Base-by-base conservation (phyloP, 2,113 vertebrate genomes). In the Percina caprodes region DNA sequence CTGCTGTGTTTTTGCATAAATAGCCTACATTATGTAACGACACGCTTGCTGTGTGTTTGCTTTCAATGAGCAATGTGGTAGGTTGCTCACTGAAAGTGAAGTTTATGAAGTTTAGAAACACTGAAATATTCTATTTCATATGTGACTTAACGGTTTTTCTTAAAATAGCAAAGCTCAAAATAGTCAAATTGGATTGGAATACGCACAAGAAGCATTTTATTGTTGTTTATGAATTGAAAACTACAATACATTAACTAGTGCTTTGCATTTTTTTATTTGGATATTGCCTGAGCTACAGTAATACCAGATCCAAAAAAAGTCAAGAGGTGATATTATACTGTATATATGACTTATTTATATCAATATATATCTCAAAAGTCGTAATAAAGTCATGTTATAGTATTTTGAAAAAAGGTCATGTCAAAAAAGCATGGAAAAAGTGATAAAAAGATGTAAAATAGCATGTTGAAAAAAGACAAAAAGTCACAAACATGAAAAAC, bases 1-100 rank as follows among this genome's bases (percentile, higher is more conserved):
- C n/a, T 14, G 33, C 61, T 46, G n/a, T 49, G 45, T 55, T 81
- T 86, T 69, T 77, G 46, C 71, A 83, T 77, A 54, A 75, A 77
- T 85, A 42, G 39, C 39, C 10, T 42, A 12, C 63, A 63, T 83
- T 82, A 86, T 81, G 62, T 42, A 84, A 79, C 2, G 0, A 45
- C 56, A 52, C 16, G 45, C 59, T 35, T 62, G 4, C 49, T 69
- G n/a, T 69, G 24, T 54, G 23, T 68, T 19, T 80, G 3, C 49
- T 62, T 46, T 69, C 48, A 23, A 12, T 39, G 54, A 48, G 30
- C 6, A 1, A 3, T n/a, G n/a, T 15, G 79, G n/a, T 42, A 73
- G 14, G 58, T 65, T 79, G 30, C 4, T 30, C 30, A 30, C 30
- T 30, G 30, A 30, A 30, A 30, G 30, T 2, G 26, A 30, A 30